phyloP scores from a whole-genome alignment of 2,113 vertebrate species.

The Ancistrus triradiatus region DNA sequence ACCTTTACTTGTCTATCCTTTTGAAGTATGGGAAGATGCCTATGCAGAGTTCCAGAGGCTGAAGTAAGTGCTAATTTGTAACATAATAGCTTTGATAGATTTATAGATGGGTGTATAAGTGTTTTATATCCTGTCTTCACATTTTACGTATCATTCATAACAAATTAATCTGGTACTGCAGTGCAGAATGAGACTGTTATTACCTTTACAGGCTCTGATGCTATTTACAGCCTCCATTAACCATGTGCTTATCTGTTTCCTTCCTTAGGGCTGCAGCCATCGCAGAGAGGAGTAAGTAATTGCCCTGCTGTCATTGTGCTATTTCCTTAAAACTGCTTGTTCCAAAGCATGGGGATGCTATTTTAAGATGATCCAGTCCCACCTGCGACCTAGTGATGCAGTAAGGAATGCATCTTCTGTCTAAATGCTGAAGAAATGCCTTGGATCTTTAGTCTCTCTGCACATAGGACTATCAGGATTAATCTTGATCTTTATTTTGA shows the following conservation, averaged over 20 bases:
- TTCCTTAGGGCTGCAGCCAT: slow-evolving; percentile 86
- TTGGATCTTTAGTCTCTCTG: no score
- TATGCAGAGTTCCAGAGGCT: slow-evolving; percentile 95
- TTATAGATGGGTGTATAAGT: no score
- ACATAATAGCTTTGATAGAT: not conserved
- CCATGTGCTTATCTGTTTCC: slow-evolving; percentile 46
- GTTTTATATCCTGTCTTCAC: not conserved
- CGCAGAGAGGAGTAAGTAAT: slow-evolving; percentile 94
- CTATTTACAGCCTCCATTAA: slow-evolving; percentile 55
- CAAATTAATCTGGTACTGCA: slow-evolving; percentile 56
- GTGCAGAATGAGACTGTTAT: slow-evolving; percentile 11
- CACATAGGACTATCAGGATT: no score
- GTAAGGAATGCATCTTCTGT: slow-evolving; percentile 8
- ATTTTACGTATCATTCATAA: no score
- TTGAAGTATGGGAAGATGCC: slow-evolving; percentile 86
- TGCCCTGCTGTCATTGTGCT: slow-evolving; percentile 35
- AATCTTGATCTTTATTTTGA: no score
- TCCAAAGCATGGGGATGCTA: slow-evolving; percentile 22
- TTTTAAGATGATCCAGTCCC: not conserved
- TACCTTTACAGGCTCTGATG: slow-evolving; percentile 17
- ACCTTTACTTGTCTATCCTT: slow-evolving; percentile 22
- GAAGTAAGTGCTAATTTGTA: slow-evolving; percentile 81
- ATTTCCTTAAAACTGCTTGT: slow-evolving; percentile 28
- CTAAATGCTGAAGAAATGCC: slow-evolving; percentile 1
- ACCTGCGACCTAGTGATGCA: slow-evolving; percentile 1